A percentile compares a stretch with the other conserved stretches of the same genome.
Evolutionary conservation across 1,140 invertebrate species (phyloP).

Genomic region (Triops cancriformis): DNA sequence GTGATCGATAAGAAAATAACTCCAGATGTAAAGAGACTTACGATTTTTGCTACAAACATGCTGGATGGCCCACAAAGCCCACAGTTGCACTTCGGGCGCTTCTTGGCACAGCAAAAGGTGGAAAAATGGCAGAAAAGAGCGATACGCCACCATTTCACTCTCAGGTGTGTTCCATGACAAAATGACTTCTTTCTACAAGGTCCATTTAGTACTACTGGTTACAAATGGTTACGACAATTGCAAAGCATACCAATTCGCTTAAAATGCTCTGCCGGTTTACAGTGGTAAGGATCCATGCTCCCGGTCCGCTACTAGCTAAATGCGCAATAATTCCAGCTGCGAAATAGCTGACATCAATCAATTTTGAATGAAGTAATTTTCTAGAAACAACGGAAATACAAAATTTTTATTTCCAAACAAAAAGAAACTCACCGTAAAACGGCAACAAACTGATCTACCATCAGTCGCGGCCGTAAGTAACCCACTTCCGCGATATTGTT

Average conservation of each 20-base stretch:
- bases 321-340: slow-evolving; percentile 73
- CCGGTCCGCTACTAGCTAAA: slow-evolving; percentile 53
- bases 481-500: slow-evolving; percentile 75
- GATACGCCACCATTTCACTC: slow-evolving; percentile 73
- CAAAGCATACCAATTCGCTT: slow-evolving; percentile 42
- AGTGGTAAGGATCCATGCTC: slow-evolving; percentile 44
- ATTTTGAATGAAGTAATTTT: slow-evolving; percentile 51
- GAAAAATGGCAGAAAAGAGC: slow-evolving; percentile 71
- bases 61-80: slow-evolving; percentile 76
- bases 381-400: slow-evolving; percentile 33
- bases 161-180: slow-evolving; percentile 60
- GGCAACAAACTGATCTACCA: slow-evolving; percentile 54
- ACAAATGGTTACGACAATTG: slow-evolving; percentile 4
- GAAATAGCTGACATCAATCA: slow-evolving; percentile 75
- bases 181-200: slow-evolving; percentile 50
- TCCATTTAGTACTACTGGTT: slow-evolving; percentile 16
- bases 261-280: slow-evolving; percentile 47
- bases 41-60: slow-evolving; percentile 73
- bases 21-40: slow-evolving; percentile 39
- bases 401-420: slow-evolving; percentile 21
- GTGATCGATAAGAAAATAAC: neutral
- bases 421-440: slow-evolving; percentile 45
- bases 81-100: slow-evolving; percentile 61
- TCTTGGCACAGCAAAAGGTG: slow-evolving; percentile 52
- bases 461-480: slow-evolving; percentile 48